phyloP scores from a whole-genome alignment of 2,888 invertebrate species.

The Aplocera efformata region DNA sequence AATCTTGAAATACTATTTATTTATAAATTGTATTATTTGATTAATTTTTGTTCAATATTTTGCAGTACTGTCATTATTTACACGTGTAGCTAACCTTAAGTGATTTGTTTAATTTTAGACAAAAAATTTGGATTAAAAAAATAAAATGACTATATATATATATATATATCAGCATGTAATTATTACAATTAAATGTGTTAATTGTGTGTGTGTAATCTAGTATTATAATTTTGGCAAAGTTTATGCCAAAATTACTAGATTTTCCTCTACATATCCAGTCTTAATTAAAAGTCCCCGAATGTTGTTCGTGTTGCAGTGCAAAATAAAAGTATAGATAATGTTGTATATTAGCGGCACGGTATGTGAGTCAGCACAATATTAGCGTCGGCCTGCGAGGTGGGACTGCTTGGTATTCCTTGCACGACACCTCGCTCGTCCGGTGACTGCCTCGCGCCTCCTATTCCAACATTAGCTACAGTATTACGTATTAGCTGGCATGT shows the following conservation, averaged over 20 bases:
- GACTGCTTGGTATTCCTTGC: constrained; percentile 64
- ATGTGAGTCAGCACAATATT: constrained; percentile 71
- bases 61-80: no score
- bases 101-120: no score
- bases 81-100: no score
- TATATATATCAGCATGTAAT: no score
- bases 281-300: constrained; percentile 34
- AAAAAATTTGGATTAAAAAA: no score
- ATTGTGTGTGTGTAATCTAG: no score
- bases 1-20: no score
- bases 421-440: constrained; percentile 40
- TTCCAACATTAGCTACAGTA: constrained; percentile 34
- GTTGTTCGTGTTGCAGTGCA: constrained; percentile 14
- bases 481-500: constrained; percentile 19
- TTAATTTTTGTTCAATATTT: no score
- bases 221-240: no score
- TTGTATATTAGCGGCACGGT: constrained; percentile 26
- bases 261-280: constrained; percentile 5
- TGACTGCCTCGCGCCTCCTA: constrained; percentile 45
- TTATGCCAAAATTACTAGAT: not conserved
- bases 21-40: no score
- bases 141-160: no score
- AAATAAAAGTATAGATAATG: constrained; percentile 22
- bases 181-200: no score
- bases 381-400: constrained; percentile 40